Evolutionary conservation across 2,113 vertebrate species (phyloP).

Genomic region (Corydoras maculifer): DNA sequence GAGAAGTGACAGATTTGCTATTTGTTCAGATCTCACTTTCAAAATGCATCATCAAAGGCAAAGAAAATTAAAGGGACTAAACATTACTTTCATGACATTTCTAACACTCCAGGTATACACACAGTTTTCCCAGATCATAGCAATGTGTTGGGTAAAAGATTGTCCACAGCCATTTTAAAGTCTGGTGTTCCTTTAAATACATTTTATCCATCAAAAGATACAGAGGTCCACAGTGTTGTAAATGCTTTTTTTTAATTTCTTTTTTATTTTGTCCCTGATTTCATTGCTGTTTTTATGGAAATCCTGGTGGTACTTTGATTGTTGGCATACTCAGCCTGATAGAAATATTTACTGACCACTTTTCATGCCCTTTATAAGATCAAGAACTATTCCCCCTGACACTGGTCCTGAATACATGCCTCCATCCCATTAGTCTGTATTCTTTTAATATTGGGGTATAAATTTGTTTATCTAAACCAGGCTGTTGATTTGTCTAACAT

Average conservation of each 20-base stretch:
- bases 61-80: slow-evolving; percentile 33
- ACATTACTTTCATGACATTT: slow-evolving; percentile 28
- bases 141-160: slow-evolving; percentile 25
- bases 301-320: slow-evolving; percentile 8
- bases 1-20: slow-evolving; percentile 37
- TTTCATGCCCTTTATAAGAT: slow-evolving; percentile 32
- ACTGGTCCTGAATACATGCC: slow-evolving; percentile 27
- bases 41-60: slow-evolving; percentile 41
- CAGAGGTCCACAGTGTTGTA: slow-evolving; percentile 48
- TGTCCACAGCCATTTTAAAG: slow-evolving; percentile 31
- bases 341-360: slow-evolving; percentile 20
- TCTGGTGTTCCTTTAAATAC: slow-evolving; percentile 28
- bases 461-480: slow-evolving; percentile 38
- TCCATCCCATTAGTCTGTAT: slow-evolving; percentile 31
- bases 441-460: slow-evolving; percentile 14
- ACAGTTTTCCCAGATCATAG: slow-evolving; percentile 17
- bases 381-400: slow-evolving; percentile 20
- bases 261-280: slow-evolving; percentile 45
- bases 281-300: slow-evolving; percentile 32
- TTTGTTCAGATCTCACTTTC: slow-evolving; percentile 39
- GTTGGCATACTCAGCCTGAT: slow-evolving; percentile 26
- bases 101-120: slow-evolving; percentile 25
- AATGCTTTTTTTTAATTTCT: slow-evolving; percentile 13
- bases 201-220: slow-evolving; percentile 26
- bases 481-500: slow-evolving; percentile 36